A percentile compares a stretch with the other conserved stretches of the same genome.
Conservation (phyloP, 64 coral and sea anemone genomes). For the Acropora yongei region DNA sequence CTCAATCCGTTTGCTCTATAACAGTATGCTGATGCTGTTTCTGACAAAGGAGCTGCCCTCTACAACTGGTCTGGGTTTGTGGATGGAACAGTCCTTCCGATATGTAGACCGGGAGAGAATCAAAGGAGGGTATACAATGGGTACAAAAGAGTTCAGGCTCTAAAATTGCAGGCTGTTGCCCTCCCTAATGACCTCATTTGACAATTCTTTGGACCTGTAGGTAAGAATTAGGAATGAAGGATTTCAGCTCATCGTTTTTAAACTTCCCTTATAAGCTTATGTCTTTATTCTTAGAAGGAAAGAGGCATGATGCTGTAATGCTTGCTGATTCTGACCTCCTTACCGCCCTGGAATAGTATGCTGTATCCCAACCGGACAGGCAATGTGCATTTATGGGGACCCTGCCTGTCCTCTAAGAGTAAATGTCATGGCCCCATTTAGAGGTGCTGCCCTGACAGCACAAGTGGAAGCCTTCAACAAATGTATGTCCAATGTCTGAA, state of each 20-base stretch:
- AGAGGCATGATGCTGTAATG: background rate
- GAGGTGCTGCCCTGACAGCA: background rate
- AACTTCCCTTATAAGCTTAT: background rate
- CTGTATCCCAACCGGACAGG: background rate
- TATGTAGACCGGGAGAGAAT: background rate
- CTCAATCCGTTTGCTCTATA: background rate
- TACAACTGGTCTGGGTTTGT: too few relatives aligned
- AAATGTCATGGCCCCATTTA: background rate
- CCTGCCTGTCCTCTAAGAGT: background rate
- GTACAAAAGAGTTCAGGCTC: too few relatives aligned
- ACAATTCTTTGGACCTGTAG: background rate
- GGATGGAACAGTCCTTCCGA: background rate
- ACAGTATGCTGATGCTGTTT: background rate
- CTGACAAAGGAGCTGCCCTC: too few relatives aligned
- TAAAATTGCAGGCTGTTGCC: too few relatives aligned
- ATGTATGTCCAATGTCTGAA: background rate
- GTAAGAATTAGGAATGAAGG: background rate
- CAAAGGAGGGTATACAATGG: background rate
- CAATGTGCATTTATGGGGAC: too few relatives aligned
- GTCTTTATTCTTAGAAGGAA: background rate
- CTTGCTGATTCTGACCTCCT: background rate
- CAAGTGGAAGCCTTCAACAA: conserved; percentile 5
- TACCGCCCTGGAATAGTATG: background rate
- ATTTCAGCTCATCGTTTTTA: background rate
- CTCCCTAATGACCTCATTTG: too few relatives aligned